Evolutionary conservation across 1,140 invertebrate genomes (phyloP), one percentile per base, ranked within the genome.

Genomic region (Drosophila nebulosa): DNA sequence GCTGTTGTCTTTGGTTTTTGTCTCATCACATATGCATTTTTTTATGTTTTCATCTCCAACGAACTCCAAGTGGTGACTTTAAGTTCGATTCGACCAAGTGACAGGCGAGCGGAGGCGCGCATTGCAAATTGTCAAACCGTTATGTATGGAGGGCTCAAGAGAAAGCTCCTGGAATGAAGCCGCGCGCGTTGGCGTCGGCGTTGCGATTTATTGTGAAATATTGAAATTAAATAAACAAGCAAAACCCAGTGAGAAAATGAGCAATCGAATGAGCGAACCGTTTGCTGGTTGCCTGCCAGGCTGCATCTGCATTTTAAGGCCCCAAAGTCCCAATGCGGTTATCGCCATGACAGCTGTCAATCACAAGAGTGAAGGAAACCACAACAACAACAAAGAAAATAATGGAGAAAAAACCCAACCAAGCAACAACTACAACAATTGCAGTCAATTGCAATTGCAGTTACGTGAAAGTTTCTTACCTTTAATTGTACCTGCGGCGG

Each of bases 301-400:
- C 63, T 79, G 51, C 58, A 86, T 85, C 81, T 85, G 80, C 80
- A 84, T 86, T 84, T 84, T 86, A 77, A 80, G 70, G 60, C 73
- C 32, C 16, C 35, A 36, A 83, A 71, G 79, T 84, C 80, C 80
- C 80, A 77, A 46, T 74, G 80, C 80, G 80, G 80, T 86, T 85
- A 85, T 85, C 81, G 74, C 78, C 83, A 69, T 81, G 81, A 85
- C 81, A 85, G 81, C 81, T 85, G 81, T 85, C 81, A 85, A 85
- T 85, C 81, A 68, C 32, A 46, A 14, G 21, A 22, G 39, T 30
- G 62, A 69, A 55, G 30, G 56, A 52, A 32, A 21, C 32, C 46
- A 75, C 59, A 36, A 26, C 1, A 26, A 55, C 12, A 60, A 74
- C 26, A 56, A 32, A 32, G 10, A 32, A 32, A 32, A 32, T 32